A percentile compares a stretch with the other conserved stretches of the same genome.
Evolutionary conservation across 1,140 invertebrate genomes (phyloP).

Genomic region (Oscheius sp.): DNA sequence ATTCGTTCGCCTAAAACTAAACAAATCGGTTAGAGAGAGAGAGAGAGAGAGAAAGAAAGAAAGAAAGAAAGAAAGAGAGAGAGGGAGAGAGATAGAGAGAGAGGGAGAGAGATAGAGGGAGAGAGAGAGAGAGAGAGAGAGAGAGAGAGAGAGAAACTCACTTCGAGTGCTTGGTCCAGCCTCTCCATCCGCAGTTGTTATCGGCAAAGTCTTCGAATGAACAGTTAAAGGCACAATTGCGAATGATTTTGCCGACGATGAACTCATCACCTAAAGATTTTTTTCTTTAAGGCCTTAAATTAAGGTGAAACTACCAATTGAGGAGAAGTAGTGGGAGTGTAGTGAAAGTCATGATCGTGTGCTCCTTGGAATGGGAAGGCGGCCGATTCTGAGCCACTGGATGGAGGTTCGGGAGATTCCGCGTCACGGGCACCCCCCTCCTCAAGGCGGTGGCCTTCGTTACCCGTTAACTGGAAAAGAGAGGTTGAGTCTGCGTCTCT

Average conservation of each 20-base stretch:
- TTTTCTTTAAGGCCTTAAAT: background rate
- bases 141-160: background rate
- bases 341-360: background rate
- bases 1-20: background rate
- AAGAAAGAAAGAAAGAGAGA: too few relatives aligned
- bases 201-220: background rate
- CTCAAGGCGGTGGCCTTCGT: background rate
- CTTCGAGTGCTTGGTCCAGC: slow-evolving; percentile 1
- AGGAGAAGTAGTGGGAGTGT: background rate
- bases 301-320: background rate
- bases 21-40: background rate
- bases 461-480: background rate
- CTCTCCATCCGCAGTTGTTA: background rate
- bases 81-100: too few relatives aligned
- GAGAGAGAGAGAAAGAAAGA: background rate
- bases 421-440: background rate
- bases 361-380: background rate
- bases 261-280: background rate
- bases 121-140: too few relatives aligned
- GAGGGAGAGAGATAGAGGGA: too few relatives aligned
- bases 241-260: background rate
- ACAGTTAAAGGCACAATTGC: background rate
- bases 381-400: background rate
- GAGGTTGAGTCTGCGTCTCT: too few relatives aligned
- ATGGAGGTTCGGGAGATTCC: background rate